Evolutionary conservation across 2,888 invertebrate genomes (phyloP), one percentile per base, ranked within the genome.

Genomic region (Cantharis rustica): DNA sequence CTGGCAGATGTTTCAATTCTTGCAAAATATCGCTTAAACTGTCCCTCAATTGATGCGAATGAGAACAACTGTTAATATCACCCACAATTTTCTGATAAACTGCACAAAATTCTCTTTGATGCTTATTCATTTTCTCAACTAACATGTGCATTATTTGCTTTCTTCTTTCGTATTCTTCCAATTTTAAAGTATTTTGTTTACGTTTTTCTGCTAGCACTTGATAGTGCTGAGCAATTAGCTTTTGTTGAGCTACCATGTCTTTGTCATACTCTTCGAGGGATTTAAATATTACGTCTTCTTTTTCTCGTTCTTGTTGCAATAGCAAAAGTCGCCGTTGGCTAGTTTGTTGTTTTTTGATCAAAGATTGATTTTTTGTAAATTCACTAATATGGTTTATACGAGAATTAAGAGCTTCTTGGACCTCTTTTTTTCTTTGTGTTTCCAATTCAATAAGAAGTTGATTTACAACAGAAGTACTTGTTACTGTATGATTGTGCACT

Each of bases 81-180:
- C 87, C 85, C 3, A 88, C 88, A 68, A 93, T 90, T 77, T 90
- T 89, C 86, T 91, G 90, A 82, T 91, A 92, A 78, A 89, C 88
- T n/a, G 84, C 83, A 71, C 89, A 89, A 81, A 93, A 92, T 81
- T 90, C 90, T 0, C 89, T 88, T 79, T 93, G 91, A 80, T 90
- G 90, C 64, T 90, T 89, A 23, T 90, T 89, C 16, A 93, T 90
- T 0, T 89, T 88, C n/a, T 92, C 90, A 80, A 92, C 83, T 47
- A 83, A 80, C 26, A 79, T 79, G 26, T 79, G 80, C 13, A 86
- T 66, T 71, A 83, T 61, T 75, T 82, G 80, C 68, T 81, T 82
- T 75, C 82, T 80, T 77, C 81, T 83, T 80, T 86, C 84, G 83
- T 87, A 89, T 72, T 89, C 89, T 83, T 90, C 89, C 82, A 91